Conservation (phyloP, 2,113 vertebrate genomes). For the Cricetomys ansorgei region DNA sequence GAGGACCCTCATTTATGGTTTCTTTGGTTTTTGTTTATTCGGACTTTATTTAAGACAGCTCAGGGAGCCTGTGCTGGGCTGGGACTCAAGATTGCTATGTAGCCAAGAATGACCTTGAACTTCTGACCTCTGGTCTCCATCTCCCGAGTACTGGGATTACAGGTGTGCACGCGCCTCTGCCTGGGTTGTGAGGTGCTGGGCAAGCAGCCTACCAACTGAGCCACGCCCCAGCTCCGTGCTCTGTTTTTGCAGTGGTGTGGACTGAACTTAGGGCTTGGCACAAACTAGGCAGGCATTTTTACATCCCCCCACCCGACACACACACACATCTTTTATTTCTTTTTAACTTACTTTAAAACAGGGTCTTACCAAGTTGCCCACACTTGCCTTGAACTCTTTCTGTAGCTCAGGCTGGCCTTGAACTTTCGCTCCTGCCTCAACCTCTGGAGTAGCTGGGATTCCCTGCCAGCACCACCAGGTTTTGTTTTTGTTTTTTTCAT, state of each 20-base stretch:
- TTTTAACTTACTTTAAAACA: neutral
- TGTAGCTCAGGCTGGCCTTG: neutral
- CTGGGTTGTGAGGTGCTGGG: neutral
- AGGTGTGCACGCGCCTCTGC: neutral
- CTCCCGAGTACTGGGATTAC: neutral
- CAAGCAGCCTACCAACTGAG: neutral
- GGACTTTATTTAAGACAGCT: neutral
- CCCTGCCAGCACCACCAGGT: no score
- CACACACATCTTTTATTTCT: no score
- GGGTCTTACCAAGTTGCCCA: neutral
- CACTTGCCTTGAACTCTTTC: neutral
- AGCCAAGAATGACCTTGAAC: neutral
- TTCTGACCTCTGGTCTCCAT: neutral
- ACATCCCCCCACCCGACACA: neutral
- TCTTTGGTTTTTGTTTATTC: neutral
- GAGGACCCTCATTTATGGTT: neutral
- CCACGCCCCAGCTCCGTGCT: no score
- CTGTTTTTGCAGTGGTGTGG: neutral
- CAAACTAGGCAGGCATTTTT: neutral
- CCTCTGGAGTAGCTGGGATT: neutral
- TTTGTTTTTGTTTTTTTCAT: neutral
- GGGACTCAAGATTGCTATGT: neutral
- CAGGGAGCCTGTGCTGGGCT: neutral
- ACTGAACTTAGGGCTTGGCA: neutral
- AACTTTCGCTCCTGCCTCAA: neutral